Percentiles rank a stretch among this genome's conserved stretches.
phyloP scores from a whole-genome alignment of 2,113 vertebrate species.

The Monarcha castaneiventris region DNA sequence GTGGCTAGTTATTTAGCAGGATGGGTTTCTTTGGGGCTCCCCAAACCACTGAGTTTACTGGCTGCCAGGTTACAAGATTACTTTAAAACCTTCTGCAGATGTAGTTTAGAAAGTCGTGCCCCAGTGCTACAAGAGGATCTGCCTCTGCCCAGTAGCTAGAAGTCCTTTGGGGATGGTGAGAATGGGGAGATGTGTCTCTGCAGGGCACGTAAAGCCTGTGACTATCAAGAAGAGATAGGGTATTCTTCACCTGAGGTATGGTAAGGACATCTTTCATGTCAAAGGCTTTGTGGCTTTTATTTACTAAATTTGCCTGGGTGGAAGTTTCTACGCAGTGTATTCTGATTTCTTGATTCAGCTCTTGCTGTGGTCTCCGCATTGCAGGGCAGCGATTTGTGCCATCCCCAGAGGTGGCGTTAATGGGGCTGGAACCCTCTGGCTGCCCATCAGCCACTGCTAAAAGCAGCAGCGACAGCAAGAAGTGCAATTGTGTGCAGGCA shows the following conservation, averaged over 20 bases:
- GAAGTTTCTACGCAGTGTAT: neutral
- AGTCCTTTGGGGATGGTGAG: neutral
- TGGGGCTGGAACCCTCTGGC: neutral
- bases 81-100: neutral
- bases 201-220: neutral
- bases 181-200: neutral
- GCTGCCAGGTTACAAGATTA: neutral
- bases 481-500: neutral
- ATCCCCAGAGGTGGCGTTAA: neutral
- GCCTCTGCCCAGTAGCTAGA: neutral
- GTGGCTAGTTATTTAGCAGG: neutral
- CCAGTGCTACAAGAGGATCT: neutral
- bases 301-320: neutral
- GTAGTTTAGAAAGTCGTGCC: neutral
- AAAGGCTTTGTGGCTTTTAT: neutral
- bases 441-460: neutral
- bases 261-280: neutral
- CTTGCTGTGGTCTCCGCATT: neutral
- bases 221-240: neutral
- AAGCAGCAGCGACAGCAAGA: neutral
- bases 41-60: neutral
- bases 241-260: neutral
- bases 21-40: neutral
- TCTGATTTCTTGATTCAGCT: neutral
- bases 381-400: accelerated